Evolutionary conservation across 2,888 invertebrate species (phyloP).

Genomic region (Galerucella pusilla): DNA sequence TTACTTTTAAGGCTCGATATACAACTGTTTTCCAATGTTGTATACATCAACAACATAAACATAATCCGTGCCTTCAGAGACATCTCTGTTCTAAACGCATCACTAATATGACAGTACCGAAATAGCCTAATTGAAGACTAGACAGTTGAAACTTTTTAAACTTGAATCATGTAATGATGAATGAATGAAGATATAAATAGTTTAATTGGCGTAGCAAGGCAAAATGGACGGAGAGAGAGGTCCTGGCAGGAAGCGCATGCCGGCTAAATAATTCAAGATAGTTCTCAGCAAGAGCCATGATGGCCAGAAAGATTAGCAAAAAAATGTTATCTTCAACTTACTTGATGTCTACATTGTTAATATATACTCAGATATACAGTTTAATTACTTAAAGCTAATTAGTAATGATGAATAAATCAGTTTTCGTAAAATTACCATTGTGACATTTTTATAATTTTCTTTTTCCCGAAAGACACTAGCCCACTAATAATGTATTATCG

Average conservation of each 20-base stretch:
- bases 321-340: too few relatives aligned
- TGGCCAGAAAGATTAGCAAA: too few relatives aligned
- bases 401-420: not conserved
- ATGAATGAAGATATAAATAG: not conserved
- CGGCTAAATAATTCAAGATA: not conserved
- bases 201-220: not conserved
- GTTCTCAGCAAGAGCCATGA: too few relatives aligned
- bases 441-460: not conserved
- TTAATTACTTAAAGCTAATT: too few relatives aligned
- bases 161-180: not conserved
- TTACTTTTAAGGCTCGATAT: not conserved
- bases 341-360: too few relatives aligned
- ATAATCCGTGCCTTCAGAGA: too few relatives aligned
- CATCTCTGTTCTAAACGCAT: too few relatives aligned
- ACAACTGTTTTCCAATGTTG: not conserved
- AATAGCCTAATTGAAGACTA: too few relatives aligned
- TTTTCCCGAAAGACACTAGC: not conserved
- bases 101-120: too few relatives aligned
- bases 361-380: too few relatives aligned
- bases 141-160: too few relatives aligned
- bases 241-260: not conserved
- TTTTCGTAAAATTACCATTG: not conserved
- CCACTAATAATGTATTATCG: constrained; percentile 47
- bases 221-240: not conserved
- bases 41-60: too few relatives aligned